Evolutionary conservation across 1,140 invertebrate genomes (phyloP), one percentile per base, ranked within the genome.

Genomic region (Anastrepha obliqua): DNA sequence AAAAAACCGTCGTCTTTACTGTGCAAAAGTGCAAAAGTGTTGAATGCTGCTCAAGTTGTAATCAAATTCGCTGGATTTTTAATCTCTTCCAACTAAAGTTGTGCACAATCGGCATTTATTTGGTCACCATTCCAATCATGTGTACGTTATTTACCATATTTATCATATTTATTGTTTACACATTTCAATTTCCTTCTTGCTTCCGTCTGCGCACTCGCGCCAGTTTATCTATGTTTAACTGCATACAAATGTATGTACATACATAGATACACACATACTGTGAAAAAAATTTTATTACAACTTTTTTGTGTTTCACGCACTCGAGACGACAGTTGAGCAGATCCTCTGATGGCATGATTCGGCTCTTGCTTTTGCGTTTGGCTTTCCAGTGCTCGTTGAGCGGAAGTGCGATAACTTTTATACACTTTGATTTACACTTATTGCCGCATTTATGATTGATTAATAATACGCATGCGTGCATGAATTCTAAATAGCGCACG

Each of bases 381-480:
- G 9, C 15, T 74, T 8, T 44, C 1, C 39, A 47, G 9, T 47
- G 44, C 20, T 17, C 70, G 42, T 51, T 81, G 29, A 81, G n/a
- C 74, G 70, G 74, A 87, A 87, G 55, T 87, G 58, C 58, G 58
- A 85, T 87, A 81, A 81, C 60, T 67, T 86, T 85, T 59, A 44
- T 86, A 85, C 88, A 64, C 87, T 89, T 87, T 92, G 91, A 92
- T 91, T 92, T 92, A 92, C 90, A 90, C 89, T 91, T 92, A 92
- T 90, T 92, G 91, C 90, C 90, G 91, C 60, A 92, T 91, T 92
- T 92, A 92, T 92, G 91, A 92, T 92, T 92, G 91, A 92, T 92
- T 92, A 92, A 92, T 90, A 86, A 86, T 86, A 29, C 85, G 85
- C 85, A 86, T 86, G 85, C 85, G 85, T 86, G 85, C 58, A 17